phyloP scores from a whole-genome alignment of 2,888 invertebrate species.

The Gibbula magus region DNA sequence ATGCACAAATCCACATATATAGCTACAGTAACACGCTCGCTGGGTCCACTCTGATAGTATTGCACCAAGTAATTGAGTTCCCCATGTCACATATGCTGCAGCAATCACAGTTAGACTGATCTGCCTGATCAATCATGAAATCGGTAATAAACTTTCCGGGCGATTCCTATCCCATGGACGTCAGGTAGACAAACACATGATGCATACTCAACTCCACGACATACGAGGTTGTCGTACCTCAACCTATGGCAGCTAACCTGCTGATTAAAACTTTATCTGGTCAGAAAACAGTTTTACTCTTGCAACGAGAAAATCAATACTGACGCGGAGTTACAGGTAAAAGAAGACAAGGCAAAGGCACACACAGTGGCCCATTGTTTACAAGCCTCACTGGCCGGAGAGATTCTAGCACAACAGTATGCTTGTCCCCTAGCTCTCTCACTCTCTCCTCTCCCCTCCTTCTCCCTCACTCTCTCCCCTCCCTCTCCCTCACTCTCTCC shows the following conservation, averaged over 20 bases:
- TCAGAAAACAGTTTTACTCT: neutral
- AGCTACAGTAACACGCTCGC: too few relatives aligned
- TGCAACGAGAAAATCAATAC: neutral
- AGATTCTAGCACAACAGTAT: too few relatives aligned
- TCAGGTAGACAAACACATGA: too few relatives aligned
- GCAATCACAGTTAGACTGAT: neutral
- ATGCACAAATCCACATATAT: too few relatives aligned
- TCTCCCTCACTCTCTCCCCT: neutral
- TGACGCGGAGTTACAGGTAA: neutral
- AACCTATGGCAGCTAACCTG: neutral
- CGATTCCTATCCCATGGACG: too few relatives aligned
- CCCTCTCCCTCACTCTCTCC: neutral
- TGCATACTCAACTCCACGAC: too few relatives aligned
- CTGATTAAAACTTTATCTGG: constrained; percentile 1
- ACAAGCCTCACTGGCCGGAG: too few relatives aligned
- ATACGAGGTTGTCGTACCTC: too few relatives aligned
- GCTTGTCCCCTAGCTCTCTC: too few relatives aligned
- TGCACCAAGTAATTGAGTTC: neutral
- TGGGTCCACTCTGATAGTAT: neutral
- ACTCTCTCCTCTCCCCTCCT: neutral
- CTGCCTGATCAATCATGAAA: neutral
- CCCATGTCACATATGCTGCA: neutral
- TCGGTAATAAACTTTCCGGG: neutral
- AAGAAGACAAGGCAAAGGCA: neutral
- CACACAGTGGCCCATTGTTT: neutral